Percentiles rank a stretch among this genome's conserved stretches.
Conservation (phyloP, 2,888 invertebrate genomes). For the Drosophila dives region DNA sequence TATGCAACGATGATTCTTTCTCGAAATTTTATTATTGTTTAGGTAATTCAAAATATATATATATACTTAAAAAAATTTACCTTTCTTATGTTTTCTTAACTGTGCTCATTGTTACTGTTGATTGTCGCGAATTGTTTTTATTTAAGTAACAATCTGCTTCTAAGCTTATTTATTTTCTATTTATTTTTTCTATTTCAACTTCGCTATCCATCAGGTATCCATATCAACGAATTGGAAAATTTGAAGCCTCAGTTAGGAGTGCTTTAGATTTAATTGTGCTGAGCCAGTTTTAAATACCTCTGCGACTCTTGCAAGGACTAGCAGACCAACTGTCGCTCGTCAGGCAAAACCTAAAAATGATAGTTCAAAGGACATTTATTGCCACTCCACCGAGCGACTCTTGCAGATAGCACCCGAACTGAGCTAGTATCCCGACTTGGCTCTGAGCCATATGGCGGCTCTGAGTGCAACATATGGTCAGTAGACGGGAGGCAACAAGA, state of each 20-base stretch:
- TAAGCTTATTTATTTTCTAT: not conserved
- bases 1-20: not conserved
- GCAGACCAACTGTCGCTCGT: conserved; percentile 58
- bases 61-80: not conserved
- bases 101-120: not conserved
- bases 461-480: conserved; percentile 74
- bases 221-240: not conserved
- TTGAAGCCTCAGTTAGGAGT: not conserved
- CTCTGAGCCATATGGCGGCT: conserved; percentile 66
- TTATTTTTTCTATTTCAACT: not conserved
- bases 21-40: not conserved
- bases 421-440: conserved; percentile 27
- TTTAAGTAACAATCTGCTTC: not conserved
- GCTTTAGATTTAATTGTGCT: conserved; percentile 5
- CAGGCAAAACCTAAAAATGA: conserved; percentile 11
- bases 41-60: not conserved
- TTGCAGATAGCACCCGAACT: conserved; percentile 4
- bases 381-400: conserved; percentile 10
- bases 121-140: not conserved
- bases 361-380: conserved; percentile 42
- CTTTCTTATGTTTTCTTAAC: not conserved
- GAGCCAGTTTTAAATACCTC: not conserved
- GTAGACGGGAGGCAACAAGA: conserved; percentile 67
- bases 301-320: conserved; percentile 5
- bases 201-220: not conserved